phyloP scores from a whole-genome alignment of 2,797 vertebrate genomes.

The Lagorchestes hirsutus region DNA sequence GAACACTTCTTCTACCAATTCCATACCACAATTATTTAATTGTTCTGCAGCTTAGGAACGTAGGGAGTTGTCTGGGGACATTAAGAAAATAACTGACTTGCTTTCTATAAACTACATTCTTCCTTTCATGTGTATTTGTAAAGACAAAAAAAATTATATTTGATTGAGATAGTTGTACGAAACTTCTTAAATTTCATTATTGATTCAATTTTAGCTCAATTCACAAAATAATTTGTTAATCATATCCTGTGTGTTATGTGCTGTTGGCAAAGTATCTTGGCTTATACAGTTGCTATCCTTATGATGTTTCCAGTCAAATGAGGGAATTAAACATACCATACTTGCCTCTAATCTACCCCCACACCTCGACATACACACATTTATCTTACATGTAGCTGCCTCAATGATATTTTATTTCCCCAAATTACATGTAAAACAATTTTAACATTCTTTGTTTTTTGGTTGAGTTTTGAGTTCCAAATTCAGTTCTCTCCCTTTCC shows the following conservation, averaged over 20 bases:
- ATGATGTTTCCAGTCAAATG: neutral
- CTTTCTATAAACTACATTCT: neutral
- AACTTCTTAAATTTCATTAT: no score
- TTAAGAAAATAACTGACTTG: neutral
- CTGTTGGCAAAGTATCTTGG: neutral
- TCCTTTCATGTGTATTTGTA: neutral
- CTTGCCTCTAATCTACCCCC: neutral
- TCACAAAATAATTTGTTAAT: neutral
- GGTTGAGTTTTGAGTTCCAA: no score
- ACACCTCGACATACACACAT: no score
- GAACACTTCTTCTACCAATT: neutral
- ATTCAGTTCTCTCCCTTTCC: no score
- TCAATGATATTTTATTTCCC: neutral
- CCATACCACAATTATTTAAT: no score
- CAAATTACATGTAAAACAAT: no score
- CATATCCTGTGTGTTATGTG: neutral
- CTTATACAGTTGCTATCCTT: neutral
- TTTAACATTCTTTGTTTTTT: no score
- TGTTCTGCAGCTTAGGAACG: neutral
- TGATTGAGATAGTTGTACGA: neutral
- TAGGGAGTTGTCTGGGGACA: neutral
- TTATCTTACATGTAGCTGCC: neutral
- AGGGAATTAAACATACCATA: neutral
- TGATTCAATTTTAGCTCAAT: neutral
- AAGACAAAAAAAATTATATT: neutral